A percentile compares a stretch with the other conserved stretches of the same genome.
phyloP scores from a whole-genome alignment of 2,797 vertebrate genomes.

The Brotula barbata region DNA sequence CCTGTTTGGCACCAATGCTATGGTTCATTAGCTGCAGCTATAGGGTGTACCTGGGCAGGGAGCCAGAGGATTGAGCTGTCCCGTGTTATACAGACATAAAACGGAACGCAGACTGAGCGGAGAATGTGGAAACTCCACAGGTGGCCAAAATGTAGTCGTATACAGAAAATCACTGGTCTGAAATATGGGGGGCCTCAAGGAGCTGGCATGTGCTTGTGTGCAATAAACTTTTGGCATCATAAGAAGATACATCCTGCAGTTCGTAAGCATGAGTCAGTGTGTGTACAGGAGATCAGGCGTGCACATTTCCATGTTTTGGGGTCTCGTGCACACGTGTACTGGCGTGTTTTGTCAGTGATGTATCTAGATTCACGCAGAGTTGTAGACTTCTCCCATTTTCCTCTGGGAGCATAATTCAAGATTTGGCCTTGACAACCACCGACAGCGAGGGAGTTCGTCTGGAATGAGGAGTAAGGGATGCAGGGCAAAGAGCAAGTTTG shows the following conservation, averaged over 20 bases:
- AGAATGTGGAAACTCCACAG: conserved; percentile 68
- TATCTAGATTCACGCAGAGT: conserved; percentile 30
- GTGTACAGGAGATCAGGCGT: conserved; percentile 5
- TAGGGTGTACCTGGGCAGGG: conserved; percentile 64
- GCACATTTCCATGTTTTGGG: conserved; percentile 23
- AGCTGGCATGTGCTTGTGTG: conserved; percentile 30
- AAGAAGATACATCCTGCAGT: conserved; percentile 40
- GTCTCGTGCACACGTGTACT: conserved; percentile 27
- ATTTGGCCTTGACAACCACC: conserved; percentile 41
- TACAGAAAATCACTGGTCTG: conserved; percentile 37
- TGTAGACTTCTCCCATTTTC: conserved; percentile 31
- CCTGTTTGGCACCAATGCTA: conserved; percentile 64
- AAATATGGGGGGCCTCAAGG: conserved; percentile 46
- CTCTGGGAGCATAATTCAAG: conserved; percentile 49
- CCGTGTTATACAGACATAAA: conserved; percentile 65
- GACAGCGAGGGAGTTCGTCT: conserved; percentile 27
- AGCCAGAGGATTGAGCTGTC: conserved; percentile 71
- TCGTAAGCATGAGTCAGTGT: conserved; percentile 16
- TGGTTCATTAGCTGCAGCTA: conserved; percentile 73
- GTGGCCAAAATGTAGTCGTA: conserved; percentile 66
- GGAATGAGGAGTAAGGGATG: conserved; percentile 35
- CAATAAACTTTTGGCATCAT: conserved; percentile 45
- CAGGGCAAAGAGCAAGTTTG: conserved; percentile 32
- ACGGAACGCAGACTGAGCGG: conserved; percentile 48
- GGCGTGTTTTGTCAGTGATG: conserved; percentile 24